phyloP scores from a whole-genome alignment of 2,797 vertebrate genomes.

The Serranus cabrilla region DNA sequence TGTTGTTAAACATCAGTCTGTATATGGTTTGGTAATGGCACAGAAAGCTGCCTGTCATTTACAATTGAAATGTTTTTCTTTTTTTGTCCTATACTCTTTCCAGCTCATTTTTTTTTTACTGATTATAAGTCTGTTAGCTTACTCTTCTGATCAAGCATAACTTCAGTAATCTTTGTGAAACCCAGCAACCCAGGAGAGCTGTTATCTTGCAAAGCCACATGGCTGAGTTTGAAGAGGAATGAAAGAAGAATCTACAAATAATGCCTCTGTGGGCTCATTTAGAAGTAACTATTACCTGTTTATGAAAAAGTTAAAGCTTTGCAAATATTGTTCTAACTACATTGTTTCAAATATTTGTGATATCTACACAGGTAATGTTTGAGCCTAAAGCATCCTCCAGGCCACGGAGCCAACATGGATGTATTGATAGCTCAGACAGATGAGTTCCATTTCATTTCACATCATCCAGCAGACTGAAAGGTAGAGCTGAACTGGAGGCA shows the following conservation, averaged over 20 bases:
- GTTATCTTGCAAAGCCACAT: conserved; percentile 52
- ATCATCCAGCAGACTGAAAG: conserved; percentile 38
- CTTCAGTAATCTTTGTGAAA: conserved; percentile 18
- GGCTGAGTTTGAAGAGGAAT: conserved; percentile 20
- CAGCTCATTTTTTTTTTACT: background rate
- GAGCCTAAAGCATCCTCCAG: conserved; percentile 15
- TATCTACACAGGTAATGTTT: conserved; percentile 20
- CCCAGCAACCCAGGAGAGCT: conserved; percentile 18
- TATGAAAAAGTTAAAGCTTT: conserved; percentile 23
- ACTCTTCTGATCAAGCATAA: background rate
- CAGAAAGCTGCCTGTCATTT: background rate
- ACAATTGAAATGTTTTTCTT: background rate
- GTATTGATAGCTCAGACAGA: conserved; percentile 38
- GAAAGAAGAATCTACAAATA: conserved; percentile 14
- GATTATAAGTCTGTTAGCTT: background rate
- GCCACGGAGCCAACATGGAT: conserved; percentile 26
- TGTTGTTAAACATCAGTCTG: background rate
- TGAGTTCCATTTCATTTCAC: conserved; percentile 52
- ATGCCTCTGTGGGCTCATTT: conserved; percentile 14
- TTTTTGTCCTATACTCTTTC: background rate
- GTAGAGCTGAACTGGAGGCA: conserved; percentile 25
- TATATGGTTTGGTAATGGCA: background rate
- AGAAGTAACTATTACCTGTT: conserved; percentile 35
- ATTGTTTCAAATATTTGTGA: conserved; percentile 23
- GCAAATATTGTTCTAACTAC: conserved; percentile 12